A percentile compares a stretch with the other conserved stretches of the same genome.
These are phyloP conservation scores for Acanthosepion lycidas DNA, from an alignment of 2,888 invertebrate genomes.

Conservation along the genomic window DNA sequence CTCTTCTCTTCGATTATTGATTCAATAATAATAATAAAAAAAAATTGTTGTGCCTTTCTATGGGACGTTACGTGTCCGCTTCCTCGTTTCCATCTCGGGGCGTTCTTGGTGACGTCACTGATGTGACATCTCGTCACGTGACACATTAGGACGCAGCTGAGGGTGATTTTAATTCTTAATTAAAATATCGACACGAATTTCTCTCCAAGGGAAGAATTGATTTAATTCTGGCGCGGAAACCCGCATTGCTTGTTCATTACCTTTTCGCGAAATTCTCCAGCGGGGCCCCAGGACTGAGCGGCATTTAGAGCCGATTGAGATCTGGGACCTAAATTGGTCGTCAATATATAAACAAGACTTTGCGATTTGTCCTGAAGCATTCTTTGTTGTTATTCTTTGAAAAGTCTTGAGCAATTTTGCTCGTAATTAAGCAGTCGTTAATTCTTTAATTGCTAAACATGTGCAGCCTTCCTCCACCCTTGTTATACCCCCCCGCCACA, in stretches of 20 bases:
- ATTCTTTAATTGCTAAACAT: not conserved
- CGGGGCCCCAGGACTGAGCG: not conserved
- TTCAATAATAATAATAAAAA: not conserved
- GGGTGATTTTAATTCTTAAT: not conserved
- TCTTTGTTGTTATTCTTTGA: not conserved
- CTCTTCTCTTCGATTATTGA: not conserved
- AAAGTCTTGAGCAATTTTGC: not conserved
- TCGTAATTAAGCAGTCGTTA: not conserved
- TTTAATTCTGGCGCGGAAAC: not conserved
- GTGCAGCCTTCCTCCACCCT: not conserved
- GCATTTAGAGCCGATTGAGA: no score
- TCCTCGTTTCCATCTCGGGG: no score
- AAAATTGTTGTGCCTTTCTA: not conserved
- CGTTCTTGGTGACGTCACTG: not conserved
- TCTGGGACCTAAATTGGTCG: no score
- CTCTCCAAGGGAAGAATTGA: not conserved
- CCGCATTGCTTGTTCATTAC: not conserved
- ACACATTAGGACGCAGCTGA: not conserved
- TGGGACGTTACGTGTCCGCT: not conserved
- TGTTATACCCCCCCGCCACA: no score
- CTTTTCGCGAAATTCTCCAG: not conserved
- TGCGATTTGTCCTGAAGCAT: not conserved
- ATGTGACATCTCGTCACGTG: not conserved
- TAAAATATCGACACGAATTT: not conserved
- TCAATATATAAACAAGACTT: no score